A percentile compares a stretch with the other conserved stretches of the same genome.
Evolutionary conservation across 2,797 vertebrate species (phyloP).

Genomic region (Streptopelia turtur): DNA sequence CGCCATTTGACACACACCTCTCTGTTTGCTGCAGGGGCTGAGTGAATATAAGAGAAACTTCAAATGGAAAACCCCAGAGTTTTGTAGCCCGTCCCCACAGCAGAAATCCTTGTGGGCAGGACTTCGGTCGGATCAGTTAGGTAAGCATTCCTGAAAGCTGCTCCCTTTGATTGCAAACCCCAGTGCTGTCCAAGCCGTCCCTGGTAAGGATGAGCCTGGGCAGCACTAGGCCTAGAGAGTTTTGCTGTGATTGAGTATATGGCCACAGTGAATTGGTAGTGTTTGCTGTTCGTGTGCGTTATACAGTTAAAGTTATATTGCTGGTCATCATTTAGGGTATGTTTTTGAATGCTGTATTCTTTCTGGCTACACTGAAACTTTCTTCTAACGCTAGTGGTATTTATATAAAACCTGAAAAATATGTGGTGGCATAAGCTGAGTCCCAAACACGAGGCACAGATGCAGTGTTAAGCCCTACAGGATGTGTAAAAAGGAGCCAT

Average conservation of each 20-base stretch:
- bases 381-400: background rate
- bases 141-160: conserved; percentile 68
- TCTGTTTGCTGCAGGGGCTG: conserved; percentile 74
- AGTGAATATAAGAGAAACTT: conserved; percentile 85
- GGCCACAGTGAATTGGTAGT: background rate
- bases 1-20: background rate
- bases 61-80: conserved; percentile 71
- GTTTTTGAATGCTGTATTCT: background rate
- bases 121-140: conserved; percentile 83
- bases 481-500: too few relatives aligned
- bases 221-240: background rate
- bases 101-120: conserved; percentile 79
- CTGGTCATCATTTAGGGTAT: background rate
- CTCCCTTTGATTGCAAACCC: accelerated
- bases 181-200: accelerated
- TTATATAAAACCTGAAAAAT: background rate
- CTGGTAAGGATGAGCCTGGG: background rate
- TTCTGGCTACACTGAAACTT: background rate
- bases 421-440: accelerated
- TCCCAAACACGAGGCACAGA: background rate
- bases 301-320: background rate
- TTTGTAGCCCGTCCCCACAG: conserved; percentile 62
- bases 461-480: background rate
- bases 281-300: background rate
- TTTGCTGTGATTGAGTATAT: background rate